A percentile compares a stretch with the other conserved stretches of the same genome.
These are phyloP conservation scores for Tipula confusa DNA, from an alignment of 2,888 invertebrate species.

Conservation along the genomic window DNA sequence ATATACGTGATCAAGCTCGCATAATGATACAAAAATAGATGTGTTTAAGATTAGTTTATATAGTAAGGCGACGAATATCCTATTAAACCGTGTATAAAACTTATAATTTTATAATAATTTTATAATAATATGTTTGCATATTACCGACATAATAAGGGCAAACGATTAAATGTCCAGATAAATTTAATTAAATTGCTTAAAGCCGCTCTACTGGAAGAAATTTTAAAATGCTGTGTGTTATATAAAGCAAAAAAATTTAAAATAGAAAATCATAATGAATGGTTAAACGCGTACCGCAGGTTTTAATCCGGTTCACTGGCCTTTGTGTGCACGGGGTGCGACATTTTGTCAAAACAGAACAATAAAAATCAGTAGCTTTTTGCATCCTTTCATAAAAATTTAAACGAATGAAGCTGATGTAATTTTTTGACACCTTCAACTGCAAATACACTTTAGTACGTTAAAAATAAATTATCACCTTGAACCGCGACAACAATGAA, in stretches of 20 bases:
- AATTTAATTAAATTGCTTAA: background rate
- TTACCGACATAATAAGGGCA: background rate
- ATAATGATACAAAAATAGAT: background rate
- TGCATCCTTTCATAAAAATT: background rate
- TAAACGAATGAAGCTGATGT: background rate
- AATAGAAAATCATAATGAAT: background rate
- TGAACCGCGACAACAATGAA: background rate
- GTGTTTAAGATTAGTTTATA: background rate
- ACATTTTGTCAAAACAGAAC: background rate
- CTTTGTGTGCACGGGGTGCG: background rate
- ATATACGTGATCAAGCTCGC: background rate
- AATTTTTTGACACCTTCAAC: background rate
- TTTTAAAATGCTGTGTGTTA: background rate
- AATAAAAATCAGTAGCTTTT: background rate
- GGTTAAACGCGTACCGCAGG: background rate
- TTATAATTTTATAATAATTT: background rate
- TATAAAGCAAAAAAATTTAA: background rate
- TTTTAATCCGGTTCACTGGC: background rate
- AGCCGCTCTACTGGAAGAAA: background rate
- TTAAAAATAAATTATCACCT: background rate
- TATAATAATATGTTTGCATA: background rate
- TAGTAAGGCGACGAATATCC: background rate
- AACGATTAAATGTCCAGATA: background rate
- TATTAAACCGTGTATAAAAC: background rate
- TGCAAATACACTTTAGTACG: background rate